Evolutionary conservation across 1,140 invertebrate species (phyloP), one percentile per base, ranked within the genome.

Genomic region (Telenomus remus): DNA sequence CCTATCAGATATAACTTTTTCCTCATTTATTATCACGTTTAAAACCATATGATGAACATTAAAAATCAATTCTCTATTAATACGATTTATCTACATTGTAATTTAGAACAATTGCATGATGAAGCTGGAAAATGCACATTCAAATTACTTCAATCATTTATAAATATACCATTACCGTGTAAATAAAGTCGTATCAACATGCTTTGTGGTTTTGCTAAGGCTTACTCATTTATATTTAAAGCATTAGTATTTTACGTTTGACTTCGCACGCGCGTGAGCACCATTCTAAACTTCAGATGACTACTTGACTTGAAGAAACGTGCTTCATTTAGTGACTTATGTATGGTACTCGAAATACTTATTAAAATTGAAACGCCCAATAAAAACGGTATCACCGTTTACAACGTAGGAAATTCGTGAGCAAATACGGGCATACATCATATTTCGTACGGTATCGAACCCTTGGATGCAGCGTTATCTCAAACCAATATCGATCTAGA

Each of bases 231-330:
- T 65, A 65, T 59, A 55, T 55, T 11, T 12, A 10, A 34, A 35
- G 56, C 73, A 76, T 70, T 76, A 76, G 61, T 76, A 76, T 76
- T 69, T 75, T 70, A 55, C 65, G 73, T 76, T 70, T 59, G 60
- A 76, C 65, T 37, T 48, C 59, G 16, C 47, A 19, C n/a, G 64
- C n/a, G 64, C 72, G 72, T 75, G 72, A 53, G 43, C 42, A 19
- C 57, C 64, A 64, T 75, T 64, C 69, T 48, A 69, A 69, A 75
- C 4, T 34, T 54, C 12, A 48, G 59, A 75, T 68, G 56, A 50
- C 59, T 19, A 69, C 59, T 69, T 34, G 51, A 19, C 61, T 51
- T 60, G 6, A 64, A 75, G 73, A 60, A 66, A 76, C 61, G 66
- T 66, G 55, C 60, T 50, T 54, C 63, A 70, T 55, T 49, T 14